Evolutionary conservation across 2,888 invertebrate genomes (phyloP).

Genomic region (Stratiomys singularior): DNA sequence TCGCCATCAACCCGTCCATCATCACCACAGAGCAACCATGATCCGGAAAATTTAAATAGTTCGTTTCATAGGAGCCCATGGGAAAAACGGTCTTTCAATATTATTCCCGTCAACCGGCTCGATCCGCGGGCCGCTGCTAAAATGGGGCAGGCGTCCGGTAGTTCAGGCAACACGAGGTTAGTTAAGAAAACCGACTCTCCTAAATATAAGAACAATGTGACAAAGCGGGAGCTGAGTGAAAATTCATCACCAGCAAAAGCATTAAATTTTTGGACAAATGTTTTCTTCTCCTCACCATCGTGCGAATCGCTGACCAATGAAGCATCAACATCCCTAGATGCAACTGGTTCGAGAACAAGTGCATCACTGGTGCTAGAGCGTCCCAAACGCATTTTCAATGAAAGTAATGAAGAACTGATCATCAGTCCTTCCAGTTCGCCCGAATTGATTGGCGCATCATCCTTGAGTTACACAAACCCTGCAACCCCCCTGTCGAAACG

Average conservation of each 20-base stretch:
- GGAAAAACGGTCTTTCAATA: slow-evolving; percentile 21
- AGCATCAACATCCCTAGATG: background rate
- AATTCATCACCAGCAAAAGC: slow-evolving; percentile 43
- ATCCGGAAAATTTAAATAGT: background rate
- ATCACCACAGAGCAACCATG: background rate
- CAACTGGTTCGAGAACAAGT: slow-evolving; percentile 17
- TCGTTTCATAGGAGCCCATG: background rate
- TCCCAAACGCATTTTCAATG: slow-evolving; percentile 11
- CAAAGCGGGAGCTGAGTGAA: background rate
- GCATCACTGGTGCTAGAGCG: slow-evolving; percentile 44
- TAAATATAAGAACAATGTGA: background rate
- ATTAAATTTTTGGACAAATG: slow-evolving; percentile 50
- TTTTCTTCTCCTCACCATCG: slow-evolving; percentile 49
- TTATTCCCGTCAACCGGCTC: background rate
- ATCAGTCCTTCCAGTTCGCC: slow-evolving; percentile 39
- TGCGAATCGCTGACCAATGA: slow-evolving; percentile 47
- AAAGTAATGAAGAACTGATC: slow-evolving; percentile 11
- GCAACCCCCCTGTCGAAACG: slow-evolving; percentile 22
- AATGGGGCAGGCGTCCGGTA: background rate
- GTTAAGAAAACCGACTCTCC: background rate
- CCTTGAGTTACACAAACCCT: slow-evolving; percentile 39
- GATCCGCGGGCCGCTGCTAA: background rate
- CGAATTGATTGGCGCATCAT: slow-evolving; percentile 45
- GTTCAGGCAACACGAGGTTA: background rate
- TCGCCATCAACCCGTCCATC: slow-evolving; percentile 45